These are phyloP conservation scores for Musca vetustissima DNA, from an alignment of 1,140 invertebrate species.

Conservation along the genomic window DNA sequence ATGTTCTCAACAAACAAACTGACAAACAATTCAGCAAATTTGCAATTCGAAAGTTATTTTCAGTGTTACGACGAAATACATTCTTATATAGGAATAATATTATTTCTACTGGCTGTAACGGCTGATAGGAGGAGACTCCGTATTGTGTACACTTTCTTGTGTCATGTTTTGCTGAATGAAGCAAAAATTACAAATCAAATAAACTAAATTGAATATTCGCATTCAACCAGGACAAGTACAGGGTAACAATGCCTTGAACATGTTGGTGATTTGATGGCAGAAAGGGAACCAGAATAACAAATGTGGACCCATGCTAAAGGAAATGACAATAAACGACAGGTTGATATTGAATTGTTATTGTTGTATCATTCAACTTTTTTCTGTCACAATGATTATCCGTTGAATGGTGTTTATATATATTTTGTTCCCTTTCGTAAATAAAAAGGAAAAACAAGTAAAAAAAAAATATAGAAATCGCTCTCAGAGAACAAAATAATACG, in stretches of 20 bases:
- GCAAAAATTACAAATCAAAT: conserved; percentile 20
- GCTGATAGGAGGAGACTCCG: background rate
- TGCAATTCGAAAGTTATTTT: background rate
- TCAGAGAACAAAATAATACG: too few species aligned
- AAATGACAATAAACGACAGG: conserved; percentile 10
- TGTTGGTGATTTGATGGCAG: background rate
- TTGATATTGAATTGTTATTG: background rate
- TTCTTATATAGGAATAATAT: conserved; percentile 1
- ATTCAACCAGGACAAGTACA: background rate
- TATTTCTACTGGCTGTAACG: background rate
- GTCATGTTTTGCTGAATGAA: background rate
- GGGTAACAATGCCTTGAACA: too few species aligned
- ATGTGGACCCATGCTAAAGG: background rate
- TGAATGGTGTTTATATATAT: too few species aligned
- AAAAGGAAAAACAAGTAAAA: too few species aligned
- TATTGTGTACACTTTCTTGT: background rate
- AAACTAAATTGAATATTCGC: conserved; percentile 2
- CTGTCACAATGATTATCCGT: too few species aligned
- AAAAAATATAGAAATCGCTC: too few species aligned
- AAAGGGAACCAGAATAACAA: background rate
- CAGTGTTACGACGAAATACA: background rate
- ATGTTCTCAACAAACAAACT: background rate
- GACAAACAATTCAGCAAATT: conserved; percentile 3
- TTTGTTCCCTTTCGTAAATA: too few species aligned
- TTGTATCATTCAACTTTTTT: too few species aligned